Percentiles rank a stretch among this genome's conserved stretches.
Evolutionary conservation across 2,888 invertebrate species (phyloP).

Genomic region (Cremastinae sp.): DNA sequence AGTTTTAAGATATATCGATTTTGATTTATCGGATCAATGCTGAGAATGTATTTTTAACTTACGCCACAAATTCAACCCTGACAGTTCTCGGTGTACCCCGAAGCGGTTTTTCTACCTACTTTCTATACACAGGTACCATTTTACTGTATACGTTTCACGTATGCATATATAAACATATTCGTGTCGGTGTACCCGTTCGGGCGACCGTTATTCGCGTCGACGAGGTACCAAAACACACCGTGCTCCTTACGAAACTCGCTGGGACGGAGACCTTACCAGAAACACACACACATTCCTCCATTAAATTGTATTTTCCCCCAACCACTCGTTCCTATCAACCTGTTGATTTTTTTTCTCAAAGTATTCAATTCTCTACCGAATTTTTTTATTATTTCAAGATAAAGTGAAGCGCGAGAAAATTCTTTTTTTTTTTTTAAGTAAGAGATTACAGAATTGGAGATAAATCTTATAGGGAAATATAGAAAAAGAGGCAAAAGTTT

Average conservation of each 20-base stretch:
- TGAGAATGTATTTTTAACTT: slow-evolving; percentile 1
- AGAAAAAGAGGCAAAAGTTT: no score
- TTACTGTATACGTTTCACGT: slow-evolving; percentile 25
- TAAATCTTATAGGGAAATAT: no score
- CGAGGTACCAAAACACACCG: slow-evolving; percentile 55
- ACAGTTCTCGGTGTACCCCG: slow-evolving; percentile 56
- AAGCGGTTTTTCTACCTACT: slow-evolving; percentile 66
- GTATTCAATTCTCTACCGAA: no score
- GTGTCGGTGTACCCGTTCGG: slow-evolving; percentile 50
- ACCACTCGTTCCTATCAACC: no score
- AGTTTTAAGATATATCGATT: not conserved
- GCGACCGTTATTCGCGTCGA: slow-evolving; percentile 62
- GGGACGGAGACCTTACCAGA: slow-evolving; percentile 45
- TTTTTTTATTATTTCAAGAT: no score
- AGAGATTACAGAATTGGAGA: no score
- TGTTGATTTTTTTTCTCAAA: no score
- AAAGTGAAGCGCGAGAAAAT: no score
- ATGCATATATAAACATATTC: slow-evolving; percentile 18
- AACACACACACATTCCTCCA: not conserved
- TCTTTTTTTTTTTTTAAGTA: no score
- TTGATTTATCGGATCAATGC: not conserved
- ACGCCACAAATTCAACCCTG: slow-evolving; percentile 54
- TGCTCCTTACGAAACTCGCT: slow-evolving; percentile 58
- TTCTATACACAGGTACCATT: slow-evolving; percentile 65
- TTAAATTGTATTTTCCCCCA: no score